Evolutionary conservation across 2,888 invertebrate genomes (phyloP), one percentile per base, ranked within the genome.

Genomic region (Macaria liturata): DNA sequence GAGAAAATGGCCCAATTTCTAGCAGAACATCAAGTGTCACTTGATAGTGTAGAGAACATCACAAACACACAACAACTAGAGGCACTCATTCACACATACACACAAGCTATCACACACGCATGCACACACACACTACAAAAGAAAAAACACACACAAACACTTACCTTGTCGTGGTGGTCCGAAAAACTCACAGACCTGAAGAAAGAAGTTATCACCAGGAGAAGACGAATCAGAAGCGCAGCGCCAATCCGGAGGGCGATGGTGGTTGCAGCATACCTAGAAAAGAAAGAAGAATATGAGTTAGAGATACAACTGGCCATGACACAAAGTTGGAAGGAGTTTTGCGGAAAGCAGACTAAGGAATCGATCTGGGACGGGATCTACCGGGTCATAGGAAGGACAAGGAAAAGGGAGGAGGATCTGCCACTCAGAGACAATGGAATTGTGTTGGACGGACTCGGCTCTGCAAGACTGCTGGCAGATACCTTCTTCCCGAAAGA

Each of bases 301-400:
- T 34, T 34, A 34, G 34, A 34, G 34, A 34, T 34, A 34, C 4
- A 6, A 4, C 4, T 4, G 6, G 34, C 34, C 4, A 34, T 4
- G 34, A 34, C 34, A 0, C 34, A 31, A 0, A 61, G 61, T 44
- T 65, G 64, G 62, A 65, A 61, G 43, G 49, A 49, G 6, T 67
- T 65, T 45, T 65, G 63, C 37, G 9, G 9, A n/a, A 57, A 46
- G 40, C 65, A 64, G 39, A 56, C 62, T 0, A 47, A 39, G 20
- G 67, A 69, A 30, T 44, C 54, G 2, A n/a, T 62, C 5, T 65
- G n/a, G n/a, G n/a, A n/a, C n/a, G n/a, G n/a, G n/a, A n/a, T n/a
- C n/a, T n/a, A n/a, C n/a, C n/a, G n/a, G n/a, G n/a, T n/a, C n/a
- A n/a, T n/a, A n/a, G n/a, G n/a, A n/a, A n/a, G n/a, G n/a, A n/a